Base-by-base conservation (phyloP, 30 jellyfish, hydroid and myxozoan genomes). In the Sanderia malayensis region DNA sequence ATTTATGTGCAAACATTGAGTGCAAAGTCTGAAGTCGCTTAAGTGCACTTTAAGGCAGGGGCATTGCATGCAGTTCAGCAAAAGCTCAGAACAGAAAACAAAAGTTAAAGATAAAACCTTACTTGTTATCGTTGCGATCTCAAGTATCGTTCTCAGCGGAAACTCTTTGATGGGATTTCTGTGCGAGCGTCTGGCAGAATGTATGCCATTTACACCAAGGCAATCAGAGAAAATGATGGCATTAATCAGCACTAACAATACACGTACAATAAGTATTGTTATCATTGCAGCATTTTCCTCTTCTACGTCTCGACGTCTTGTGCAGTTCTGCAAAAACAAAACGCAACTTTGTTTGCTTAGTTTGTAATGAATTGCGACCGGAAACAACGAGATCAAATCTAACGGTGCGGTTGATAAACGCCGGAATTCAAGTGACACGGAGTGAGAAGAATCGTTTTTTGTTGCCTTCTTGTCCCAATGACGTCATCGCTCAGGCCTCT, bases 381-480 rank as follows among this genome's bases (percentile, higher is more conserved):
- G 64, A 49, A 49, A 49, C 27, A 24, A 11, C 3, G 7, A 49
- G 27, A 49, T 49, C 27, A 15, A 49, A 49, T 9, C 27, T 49
- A 49, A 49, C 64, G 64, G 64, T 49, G 64, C 64, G 64, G 64
- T 49, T 49, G 23, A 9, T 19, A 49, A 49, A 49, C 25, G 27
- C 25, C 64, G 64, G 64, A 49, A 15, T 49, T 18, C 10, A 37
- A 13, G 13, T 37, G 52, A 37, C 52, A n/a, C n/a, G n/a, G n/a
- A n/a, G n/a, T n/a, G n/a, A n/a, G n/a, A n/a, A n/a, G n/a, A n/a
- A n/a, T n/a, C n/a, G n/a, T n/a, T n/a, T n/a, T n/a, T n/a, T n/a
- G n/a, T n/a, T n/a, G n/a, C n/a, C n/a, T n/a, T n/a, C n/a, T n/a
- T n/a, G n/a, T n/a, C n/a, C n/a, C n/a, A n/a, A n/a, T n/a, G n/a